Conservation (phyloP, 2,888 invertebrate species). For the Eupelmus urozonus region DNA sequence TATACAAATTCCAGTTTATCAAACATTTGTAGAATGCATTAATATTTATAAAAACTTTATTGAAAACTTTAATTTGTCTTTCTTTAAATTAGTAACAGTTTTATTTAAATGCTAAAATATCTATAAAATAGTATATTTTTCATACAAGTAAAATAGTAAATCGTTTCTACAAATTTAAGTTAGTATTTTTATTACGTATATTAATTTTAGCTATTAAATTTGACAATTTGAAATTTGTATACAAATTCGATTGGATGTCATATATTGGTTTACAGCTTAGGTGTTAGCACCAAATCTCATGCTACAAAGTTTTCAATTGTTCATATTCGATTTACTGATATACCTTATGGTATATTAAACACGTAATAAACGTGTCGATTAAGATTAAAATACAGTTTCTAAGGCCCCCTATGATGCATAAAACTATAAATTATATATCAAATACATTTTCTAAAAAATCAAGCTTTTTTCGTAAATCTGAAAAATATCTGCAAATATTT, state of each 20-base stretch:
- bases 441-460: neutral
- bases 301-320: conserved; percentile 10
- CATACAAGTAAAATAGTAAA: neutral
- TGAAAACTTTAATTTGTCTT: neutral
- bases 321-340: conserved; percentile 20
- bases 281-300: conserved; percentile 11
- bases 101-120: neutral
- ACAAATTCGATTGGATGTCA: neutral
- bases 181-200: conserved; percentile 14
- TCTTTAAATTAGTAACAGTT: conserved; percentile 16
- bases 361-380: conserved; percentile 28
- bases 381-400: conserved; percentile 46
- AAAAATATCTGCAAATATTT: conserved; percentile 14
- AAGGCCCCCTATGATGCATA: conserved; percentile 52
- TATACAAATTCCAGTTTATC: conserved; percentile 30
- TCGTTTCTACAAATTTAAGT: conserved; percentile 23
- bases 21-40: conserved; percentile 18
- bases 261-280: neutral
- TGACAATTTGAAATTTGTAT: conserved; percentile 42
- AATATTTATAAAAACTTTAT: conserved; percentile 43
- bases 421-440: conserved; percentile 32
- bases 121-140: conserved; percentile 25
- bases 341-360: conserved; percentile 30
- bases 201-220: conserved; percentile 19
- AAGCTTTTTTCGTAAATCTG: neutral